Conservation (phyloP, 2,888 invertebrate species). For the Pycnomerus fuliginosus region DNA sequence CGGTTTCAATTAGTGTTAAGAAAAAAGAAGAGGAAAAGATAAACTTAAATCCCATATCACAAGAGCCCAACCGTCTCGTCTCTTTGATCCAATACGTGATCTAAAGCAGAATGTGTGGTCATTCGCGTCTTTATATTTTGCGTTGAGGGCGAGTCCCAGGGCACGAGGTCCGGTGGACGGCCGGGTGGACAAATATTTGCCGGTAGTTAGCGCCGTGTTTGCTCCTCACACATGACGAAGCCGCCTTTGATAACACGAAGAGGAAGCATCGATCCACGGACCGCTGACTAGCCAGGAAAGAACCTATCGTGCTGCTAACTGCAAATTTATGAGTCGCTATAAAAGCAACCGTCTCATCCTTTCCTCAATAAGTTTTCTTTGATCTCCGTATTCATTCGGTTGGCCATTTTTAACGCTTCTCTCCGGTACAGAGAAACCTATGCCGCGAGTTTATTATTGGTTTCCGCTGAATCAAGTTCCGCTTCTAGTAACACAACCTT, state of each 20-base stretch:
- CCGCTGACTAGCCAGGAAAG: constrained; percentile 28
- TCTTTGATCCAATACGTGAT: too few species aligned
- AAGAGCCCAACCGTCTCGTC: too few species aligned
- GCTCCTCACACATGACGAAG: constrained; percentile 33
- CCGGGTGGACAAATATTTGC: constrained; percentile 35
- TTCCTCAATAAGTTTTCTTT: constrained; percentile 30
- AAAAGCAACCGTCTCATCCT: constrained; percentile 29
- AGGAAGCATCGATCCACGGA: constrained; percentile 22
- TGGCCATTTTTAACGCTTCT: constrained; percentile 25
- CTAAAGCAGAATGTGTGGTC: too few species aligned
- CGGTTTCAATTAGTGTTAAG: too few species aligned
- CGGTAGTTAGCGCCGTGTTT: constrained; percentile 34
- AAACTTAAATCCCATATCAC: too few species aligned
- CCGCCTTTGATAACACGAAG: constrained; percentile 31
- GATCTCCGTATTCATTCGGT: constrained; percentile 31
- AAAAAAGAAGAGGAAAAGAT: too few species aligned
- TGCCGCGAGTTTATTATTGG: constrained; percentile 24
- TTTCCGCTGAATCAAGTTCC: constrained; percentile 24
- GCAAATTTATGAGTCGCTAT: constrained; percentile 27
- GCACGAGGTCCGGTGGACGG: constrained; percentile 6
- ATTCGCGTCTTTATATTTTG: constrained; percentile 9
- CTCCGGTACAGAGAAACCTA: constrained; percentile 17
- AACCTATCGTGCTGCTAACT: constrained; percentile 22
- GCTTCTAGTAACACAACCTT: too few species aligned
- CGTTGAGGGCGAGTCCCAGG: constrained; percentile 11